Percentiles rank a stretch among this genome's conserved stretches.
phyloP scores from a whole-genome alignment of 2,113 vertebrate species.

The Entosphenus tridentatus region DNA sequence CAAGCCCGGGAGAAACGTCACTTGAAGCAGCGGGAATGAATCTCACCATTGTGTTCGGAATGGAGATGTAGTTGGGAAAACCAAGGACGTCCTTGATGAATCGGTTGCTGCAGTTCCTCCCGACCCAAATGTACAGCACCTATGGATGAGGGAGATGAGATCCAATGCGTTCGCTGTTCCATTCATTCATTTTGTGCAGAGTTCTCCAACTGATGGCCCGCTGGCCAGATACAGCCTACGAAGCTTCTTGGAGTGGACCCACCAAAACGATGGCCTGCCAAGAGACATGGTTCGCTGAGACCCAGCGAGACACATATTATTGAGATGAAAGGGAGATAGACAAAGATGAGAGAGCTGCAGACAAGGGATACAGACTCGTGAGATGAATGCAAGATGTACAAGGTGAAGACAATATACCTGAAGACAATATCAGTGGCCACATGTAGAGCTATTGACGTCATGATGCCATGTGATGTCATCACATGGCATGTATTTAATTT shows the following conservation, averaged over 20 bases:
- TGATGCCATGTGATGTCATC: no score
- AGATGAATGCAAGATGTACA: no score
- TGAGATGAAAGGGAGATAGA: no score
- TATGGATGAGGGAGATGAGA: conserved; percentile 15
- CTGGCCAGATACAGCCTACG: background rate
- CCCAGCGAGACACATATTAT: background rate
- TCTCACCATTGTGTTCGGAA: conserved; percentile 71
- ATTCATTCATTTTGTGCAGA: background rate
- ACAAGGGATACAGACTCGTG: no score
- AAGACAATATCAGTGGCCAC: no score
- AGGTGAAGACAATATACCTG: no score
- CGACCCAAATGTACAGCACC: conserved; percentile 77
- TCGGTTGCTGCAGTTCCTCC: conserved; percentile 46
- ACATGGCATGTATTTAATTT: no score
- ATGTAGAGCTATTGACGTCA: no score
- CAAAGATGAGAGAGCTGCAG: no score
- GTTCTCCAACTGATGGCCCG: background rate
- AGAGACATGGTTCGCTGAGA: background rate
- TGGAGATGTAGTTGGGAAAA: conserved; percentile 39
- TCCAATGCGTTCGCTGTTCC: background rate
- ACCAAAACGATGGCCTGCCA: background rate
- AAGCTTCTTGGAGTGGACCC: background rate
- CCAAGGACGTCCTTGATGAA: conserved; percentile 88
- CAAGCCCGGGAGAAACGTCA: background rate
- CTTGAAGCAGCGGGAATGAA: background rate